Evolutionary conservation across 1,140 invertebrate species (phyloP).

Genomic region (Diachasmimorpha longicaudata): DNA sequence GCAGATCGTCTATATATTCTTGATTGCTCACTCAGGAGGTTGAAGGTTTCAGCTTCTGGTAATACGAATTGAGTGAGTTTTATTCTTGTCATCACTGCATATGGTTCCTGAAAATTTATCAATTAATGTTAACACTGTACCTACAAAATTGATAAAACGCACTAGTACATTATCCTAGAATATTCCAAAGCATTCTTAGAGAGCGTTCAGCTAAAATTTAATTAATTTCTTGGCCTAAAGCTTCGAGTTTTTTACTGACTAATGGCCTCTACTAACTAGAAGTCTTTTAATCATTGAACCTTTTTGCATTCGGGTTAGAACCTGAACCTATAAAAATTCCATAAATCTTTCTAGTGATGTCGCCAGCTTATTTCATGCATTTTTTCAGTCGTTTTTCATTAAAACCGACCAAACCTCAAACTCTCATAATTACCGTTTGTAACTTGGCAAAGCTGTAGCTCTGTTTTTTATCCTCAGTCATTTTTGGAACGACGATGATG

Average conservation of each 20-base stretch:
- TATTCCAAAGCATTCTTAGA: too few relatives aligned
- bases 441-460: slow-evolving; percentile 55
- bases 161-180: too few relatives aligned
- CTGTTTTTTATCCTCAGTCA: slow-evolving; percentile 49
- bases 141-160: too few relatives aligned
- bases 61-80: slow-evolving; percentile 73
- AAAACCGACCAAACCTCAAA: neutral
- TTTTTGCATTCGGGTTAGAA: too few relatives aligned
- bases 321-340: too few relatives aligned
- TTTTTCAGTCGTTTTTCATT: neutral
- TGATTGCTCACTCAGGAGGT: slow-evolving; percentile 69
- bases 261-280: too few relatives aligned
- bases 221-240: too few relatives aligned
- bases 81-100: slow-evolving; percentile 65
- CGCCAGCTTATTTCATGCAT: neutral
- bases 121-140: neutral
- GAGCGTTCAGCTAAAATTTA: too few relatives aligned
- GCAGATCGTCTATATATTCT: neutral
- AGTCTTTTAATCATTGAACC: too few relatives aligned
- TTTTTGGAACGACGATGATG: slow-evolving; percentile 61
- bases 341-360: neutral
- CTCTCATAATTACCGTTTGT: slow-evolving; percentile 36
- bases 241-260: too few relatives aligned
- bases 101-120: slow-evolving; percentile 59
- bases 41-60: slow-evolving; percentile 78